phyloP scores from a whole-genome alignment of 2,797 vertebrate genomes.

The Myotis vivesi region DNA sequence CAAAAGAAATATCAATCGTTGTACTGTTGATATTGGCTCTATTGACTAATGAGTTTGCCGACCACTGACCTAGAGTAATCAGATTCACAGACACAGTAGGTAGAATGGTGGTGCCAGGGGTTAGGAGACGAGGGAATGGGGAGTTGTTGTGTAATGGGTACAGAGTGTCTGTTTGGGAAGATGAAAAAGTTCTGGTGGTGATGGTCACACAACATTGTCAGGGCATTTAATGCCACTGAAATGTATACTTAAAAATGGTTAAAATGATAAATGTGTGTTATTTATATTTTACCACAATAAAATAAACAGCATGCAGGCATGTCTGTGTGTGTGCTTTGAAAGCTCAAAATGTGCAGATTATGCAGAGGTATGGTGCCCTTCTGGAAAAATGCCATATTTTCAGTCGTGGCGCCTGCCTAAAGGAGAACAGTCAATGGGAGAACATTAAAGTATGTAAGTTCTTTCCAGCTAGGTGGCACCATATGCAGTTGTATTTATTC shows the following conservation, averaged over 20 bases:
- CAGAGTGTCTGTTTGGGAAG: constrained; percentile 8
- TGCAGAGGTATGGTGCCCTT: not conserved
- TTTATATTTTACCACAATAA: not conserved
- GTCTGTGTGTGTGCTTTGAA: not conserved
- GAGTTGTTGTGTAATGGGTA: not conserved
- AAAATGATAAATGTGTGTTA: not conserved
- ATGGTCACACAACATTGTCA: not conserved
- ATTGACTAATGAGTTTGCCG: no score
- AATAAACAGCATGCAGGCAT: not conserved
- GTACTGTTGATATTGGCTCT: no score
- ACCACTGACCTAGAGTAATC: not conserved
- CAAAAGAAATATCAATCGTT: no score
- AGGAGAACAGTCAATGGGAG: not conserved
- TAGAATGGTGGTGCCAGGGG: not conserved
- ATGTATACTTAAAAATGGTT: not conserved
- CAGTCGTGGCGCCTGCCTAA: not conserved
- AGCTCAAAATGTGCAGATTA: not conserved
- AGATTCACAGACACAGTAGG: not conserved
- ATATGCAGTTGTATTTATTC: not conserved
- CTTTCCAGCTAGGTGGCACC: not conserved
- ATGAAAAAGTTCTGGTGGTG: not conserved
- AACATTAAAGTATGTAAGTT: not conserved
- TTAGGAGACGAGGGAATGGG: no score
- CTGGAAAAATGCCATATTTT: not conserved
- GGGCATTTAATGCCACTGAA: not conserved